A percentile compares a stretch with the other conserved stretches of the same genome.
Evolutionary conservation across 2,888 invertebrate species (phyloP).

Genomic region (Nomada lathburiana): DNA sequence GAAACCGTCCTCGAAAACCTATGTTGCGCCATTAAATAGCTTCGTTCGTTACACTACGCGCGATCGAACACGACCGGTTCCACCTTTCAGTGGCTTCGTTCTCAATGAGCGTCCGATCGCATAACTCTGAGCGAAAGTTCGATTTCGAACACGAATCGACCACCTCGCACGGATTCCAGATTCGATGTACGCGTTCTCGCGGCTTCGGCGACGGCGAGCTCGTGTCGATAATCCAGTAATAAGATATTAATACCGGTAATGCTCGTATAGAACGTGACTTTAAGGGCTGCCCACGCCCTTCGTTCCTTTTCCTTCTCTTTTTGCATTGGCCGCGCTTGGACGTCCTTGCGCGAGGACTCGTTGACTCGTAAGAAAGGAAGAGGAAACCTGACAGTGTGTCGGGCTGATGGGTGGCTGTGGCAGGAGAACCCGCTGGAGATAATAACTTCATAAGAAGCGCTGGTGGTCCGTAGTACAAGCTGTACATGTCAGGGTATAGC

Average conservation of each 20-base stretch:
- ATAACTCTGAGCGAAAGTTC: slow-evolving; percentile 5
- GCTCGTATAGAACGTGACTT: slow-evolving; percentile 65
- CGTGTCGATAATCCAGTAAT: slow-evolving; percentile 69
- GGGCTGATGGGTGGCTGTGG: slow-evolving; percentile 46
- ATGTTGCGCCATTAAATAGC: too few relatives aligned
- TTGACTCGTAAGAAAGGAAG: slow-evolving; percentile 43
- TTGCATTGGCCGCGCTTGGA: neutral
- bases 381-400: slow-evolving; percentile 55
- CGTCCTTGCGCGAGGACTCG: slow-evolving; percentile 19
- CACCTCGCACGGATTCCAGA: slow-evolving; percentile 27
- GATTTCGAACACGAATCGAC: slow-evolving; percentile 6
- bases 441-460: slow-evolving; percentile 72
- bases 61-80: slow-evolving; percentile 16
- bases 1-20: neutral
- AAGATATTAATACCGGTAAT: slow-evolving; percentile 70
- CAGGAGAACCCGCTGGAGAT: slow-evolving; percentile 47
- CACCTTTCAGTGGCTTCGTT: slow-evolving; percentile 42
- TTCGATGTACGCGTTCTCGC: slow-evolving; percentile 8
- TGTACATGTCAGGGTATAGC: slow-evolving; percentile 36
- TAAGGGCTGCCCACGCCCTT: slow-evolving; percentile 52
- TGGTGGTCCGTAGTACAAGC: slow-evolving; percentile 64
- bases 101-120: slow-evolving; percentile 8
- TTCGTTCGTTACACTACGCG: slow-evolving; percentile 7
- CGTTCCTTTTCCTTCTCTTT: neutral
- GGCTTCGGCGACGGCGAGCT: slow-evolving; percentile 39